Evolutionary conservation across 1,140 invertebrate species (phyloP), one percentile per base, ranked within the genome.

Genomic region (Ooceraea biroi): DNA sequence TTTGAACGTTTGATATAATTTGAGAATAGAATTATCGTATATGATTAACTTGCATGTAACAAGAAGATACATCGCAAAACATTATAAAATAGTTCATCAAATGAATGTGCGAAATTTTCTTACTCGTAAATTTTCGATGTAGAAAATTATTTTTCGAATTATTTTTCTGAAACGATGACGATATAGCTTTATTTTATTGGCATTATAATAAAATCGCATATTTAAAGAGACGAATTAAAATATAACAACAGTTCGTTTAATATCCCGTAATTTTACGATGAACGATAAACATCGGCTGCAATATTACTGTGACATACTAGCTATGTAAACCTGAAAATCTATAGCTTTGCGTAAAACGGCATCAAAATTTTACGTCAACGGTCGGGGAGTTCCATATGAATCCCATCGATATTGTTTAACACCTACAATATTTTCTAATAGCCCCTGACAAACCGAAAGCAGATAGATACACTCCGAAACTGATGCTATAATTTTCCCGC

Each of bases 261-360:
- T 80, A 80, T 80, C 57, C n/a, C 11, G 69, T 80, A 80, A 80
- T 71, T 80, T 80, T 57, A 80, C 41, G 22, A 46, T 11, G n/a
- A 7, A 69, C n/a, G 71, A 69, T 69, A 78, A 78, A 78, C 50
- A 68, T 58, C 7, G 19, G 41, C 25, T 12, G 46, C 61, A 14
- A 55, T 50, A 57, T 7, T 14, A 80, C 60, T 14, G 44, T 27
- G 19, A 50, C 12, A 25, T 30, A 17, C 14, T n/a, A 50, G 12
- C 55, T 44, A 19, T 46, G 61, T 74, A 72, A 74, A 74, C 17
- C 22, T 50, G 19, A 63, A 61, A 44, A 82, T 82, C 74, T 82
- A 82, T 82, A 52, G 71, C 57, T 74, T 74, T 74, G 44, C 69
- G 46, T 82, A 82, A 74, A 82, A 52, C 55, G 50, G 25, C 30